These are phyloP conservation scores for Forbesichthys agassizii DNA, from an alignment of 2,113 vertebrate species.

Conservation along the genomic window DNA sequence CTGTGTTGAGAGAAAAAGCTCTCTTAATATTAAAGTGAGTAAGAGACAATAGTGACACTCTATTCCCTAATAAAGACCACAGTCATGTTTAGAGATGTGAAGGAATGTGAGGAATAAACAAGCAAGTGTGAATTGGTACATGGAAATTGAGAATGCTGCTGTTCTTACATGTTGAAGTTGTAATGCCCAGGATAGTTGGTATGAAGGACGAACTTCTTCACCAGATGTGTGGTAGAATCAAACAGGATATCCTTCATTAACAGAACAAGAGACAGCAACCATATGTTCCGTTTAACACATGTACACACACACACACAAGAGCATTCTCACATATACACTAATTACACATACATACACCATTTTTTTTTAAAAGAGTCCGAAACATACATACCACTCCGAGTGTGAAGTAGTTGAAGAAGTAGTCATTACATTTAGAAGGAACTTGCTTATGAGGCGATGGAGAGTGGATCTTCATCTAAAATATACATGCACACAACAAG, in stretches of 20 bases:
- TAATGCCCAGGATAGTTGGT: conserved; percentile 99
- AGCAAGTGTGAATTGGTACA: neutral
- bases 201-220: conserved; percentile 98
- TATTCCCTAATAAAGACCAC: neutral
- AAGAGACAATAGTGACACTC: neutral
- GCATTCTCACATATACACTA: neutral
- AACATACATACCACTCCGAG: conserved; percentile 89
- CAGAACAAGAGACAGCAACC: neutral
- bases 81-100: neutral
- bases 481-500: conserved; percentile 9
- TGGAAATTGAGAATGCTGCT: conserved; percentile 20
- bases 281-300: no score
- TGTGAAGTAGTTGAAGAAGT: conserved; percentile 99
- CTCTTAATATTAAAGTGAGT: neutral
- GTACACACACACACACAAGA: neutral
- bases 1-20: conserved; percentile 71
- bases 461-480: conserved; percentile 99
- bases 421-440: conserved; percentile 98
- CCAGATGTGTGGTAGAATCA: conserved; percentile 94
- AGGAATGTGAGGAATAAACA: neutral
- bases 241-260: conserved; percentile 91
- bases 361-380: neutral
- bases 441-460: conserved; percentile 98
- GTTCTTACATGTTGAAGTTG: conserved; percentile 96
- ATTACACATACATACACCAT: neutral